phyloP scores from a whole-genome alignment of 2,113 vertebrate species.

The Lophura nycthemera region DNA sequence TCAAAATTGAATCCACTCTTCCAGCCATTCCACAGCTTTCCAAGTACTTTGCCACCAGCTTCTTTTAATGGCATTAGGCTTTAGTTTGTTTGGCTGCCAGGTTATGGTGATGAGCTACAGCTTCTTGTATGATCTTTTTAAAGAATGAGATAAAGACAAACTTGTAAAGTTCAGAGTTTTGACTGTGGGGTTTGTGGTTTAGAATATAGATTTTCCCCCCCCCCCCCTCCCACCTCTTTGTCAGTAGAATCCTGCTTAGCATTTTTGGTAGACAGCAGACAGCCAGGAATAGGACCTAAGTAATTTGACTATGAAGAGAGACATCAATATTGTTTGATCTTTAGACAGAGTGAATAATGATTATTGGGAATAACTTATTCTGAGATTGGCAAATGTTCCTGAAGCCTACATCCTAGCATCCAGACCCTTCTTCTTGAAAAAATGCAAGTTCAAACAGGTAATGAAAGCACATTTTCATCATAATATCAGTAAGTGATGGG shows the following conservation, averaged over 20 bases:
- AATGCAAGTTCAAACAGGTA: not conserved
- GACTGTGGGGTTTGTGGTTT: not conserved
- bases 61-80: not conserved
- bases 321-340: not conserved
- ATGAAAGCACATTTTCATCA: not conserved
- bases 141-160: not conserved
- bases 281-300: not conserved
- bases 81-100: not conserved
- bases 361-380: not conserved
- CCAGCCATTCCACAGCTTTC: not conserved
- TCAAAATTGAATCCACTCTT: not conserved
- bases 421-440: not conserved
- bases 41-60: not conserved
- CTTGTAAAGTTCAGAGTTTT: constrained; percentile 13
- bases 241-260: not conserved
- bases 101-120: not conserved
- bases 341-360: not conserved
- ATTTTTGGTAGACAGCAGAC: not conserved
- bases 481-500: not conserved
- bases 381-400: not conserved
- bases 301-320: not conserved
- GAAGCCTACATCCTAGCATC: not conserved
- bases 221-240: not conserved
- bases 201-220: not conserved
- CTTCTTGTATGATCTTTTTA: not conserved